These are phyloP conservation scores for Esox niger DNA, from an alignment of 2,113 vertebrate genomes.

Conservation along the genomic window DNA sequence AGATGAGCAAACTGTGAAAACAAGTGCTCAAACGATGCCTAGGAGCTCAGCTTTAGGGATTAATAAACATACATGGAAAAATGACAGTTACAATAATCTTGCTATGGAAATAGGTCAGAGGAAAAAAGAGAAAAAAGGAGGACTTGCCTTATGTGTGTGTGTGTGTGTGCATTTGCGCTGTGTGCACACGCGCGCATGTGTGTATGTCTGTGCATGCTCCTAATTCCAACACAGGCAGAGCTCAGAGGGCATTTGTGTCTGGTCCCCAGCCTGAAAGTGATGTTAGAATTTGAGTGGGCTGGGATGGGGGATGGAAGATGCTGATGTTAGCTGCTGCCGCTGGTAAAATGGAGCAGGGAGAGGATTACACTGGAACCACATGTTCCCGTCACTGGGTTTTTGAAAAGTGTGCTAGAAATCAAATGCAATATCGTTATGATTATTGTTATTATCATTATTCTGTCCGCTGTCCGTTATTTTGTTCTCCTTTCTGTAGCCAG, in stretches of 20 bases:
- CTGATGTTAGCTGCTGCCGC: constrained; percentile 18
- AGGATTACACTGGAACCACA: constrained; percentile 63
- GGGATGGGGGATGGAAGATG: constrained; percentile 16
- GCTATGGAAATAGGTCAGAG: constrained; percentile 72
- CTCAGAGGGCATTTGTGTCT: constrained; percentile 65
- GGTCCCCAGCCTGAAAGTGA: constrained; percentile 62
- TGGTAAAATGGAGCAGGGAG: constrained; percentile 67
- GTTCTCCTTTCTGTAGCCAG: constrained; percentile 39
- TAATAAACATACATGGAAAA: constrained; percentile 76
- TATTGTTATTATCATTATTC: no score
- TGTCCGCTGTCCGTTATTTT: constrained; percentile 52
- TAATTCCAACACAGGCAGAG: constrained; percentile 37
- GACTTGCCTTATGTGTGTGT: constrained; percentile 50
- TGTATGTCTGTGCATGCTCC: no score
- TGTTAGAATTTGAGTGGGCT: constrained; percentile 67
- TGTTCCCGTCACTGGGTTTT: no score
- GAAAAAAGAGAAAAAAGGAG: constrained; percentile 38
- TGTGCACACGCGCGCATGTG: no score
- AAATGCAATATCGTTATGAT: no score
- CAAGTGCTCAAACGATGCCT: constrained; percentile 65
- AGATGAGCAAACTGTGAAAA: constrained; percentile 61
- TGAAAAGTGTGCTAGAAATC: no score
- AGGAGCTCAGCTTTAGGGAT: constrained; percentile 70
- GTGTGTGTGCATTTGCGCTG: no score
- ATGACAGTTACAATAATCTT: constrained; percentile 78